Conservation (phyloP, 2,113 vertebrate species). For the Platanista minor region DNA sequence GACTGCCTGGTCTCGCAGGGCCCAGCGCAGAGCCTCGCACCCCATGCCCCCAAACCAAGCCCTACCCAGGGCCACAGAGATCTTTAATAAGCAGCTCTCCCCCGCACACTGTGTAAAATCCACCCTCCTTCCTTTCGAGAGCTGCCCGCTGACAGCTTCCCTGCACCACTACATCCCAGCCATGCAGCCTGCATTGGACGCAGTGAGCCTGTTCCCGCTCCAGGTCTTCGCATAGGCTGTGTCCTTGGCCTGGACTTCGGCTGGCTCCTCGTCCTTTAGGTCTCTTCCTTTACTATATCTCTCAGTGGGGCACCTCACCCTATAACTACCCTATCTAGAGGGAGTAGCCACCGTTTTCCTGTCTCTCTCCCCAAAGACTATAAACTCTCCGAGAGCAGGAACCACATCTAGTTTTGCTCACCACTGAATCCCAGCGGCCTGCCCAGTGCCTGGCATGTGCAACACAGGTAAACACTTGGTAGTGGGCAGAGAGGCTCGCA, state of each 20-base stretch:
- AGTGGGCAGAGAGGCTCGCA: neutral
- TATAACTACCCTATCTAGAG: neutral
- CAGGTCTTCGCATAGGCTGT: neutral
- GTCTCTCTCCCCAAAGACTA: neutral
- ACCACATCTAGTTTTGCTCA: neutral
- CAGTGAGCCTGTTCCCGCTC: neutral
- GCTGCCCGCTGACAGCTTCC: neutral
- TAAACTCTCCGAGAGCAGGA: neutral
- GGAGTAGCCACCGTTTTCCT: neutral
- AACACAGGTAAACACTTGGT: neutral
- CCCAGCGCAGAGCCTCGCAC: neutral
- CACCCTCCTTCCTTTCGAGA: neutral
- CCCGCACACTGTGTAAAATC: fast-evolving
- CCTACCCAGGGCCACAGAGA: neutral
- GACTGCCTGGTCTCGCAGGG: neutral
- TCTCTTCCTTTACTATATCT: neutral
- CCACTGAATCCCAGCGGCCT: neutral
- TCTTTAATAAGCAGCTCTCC: neutral
- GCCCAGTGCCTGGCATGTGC: neutral
- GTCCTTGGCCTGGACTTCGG: neutral
- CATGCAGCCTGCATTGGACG: neutral
- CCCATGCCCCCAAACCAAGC: neutral
- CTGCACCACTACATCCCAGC: fast-evolving
- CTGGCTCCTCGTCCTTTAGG: neutral
- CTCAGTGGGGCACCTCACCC: fast-evolving